Evolutionary conservation across 1,140 invertebrate species (phyloP), one percentile per base, ranked within the genome.

Genomic region (Penaeus chinensis): DNA sequence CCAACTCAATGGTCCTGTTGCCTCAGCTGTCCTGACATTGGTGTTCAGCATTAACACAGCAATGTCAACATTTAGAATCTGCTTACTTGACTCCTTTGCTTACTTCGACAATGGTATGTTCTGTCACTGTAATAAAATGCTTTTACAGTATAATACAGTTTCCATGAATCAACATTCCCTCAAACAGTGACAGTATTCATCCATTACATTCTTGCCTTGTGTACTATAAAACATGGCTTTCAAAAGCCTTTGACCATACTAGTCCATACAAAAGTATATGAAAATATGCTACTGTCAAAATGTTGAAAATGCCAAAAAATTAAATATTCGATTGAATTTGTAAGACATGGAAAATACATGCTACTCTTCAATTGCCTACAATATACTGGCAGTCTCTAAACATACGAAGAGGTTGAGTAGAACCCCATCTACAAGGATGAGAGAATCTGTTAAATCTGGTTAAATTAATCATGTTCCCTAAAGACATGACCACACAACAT

Each of bases 231-330:
- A 86, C 84, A 86, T 81, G 65, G 76, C 79, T 86, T 77, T 77
- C 84, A 86, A 86, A 86, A 81, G 84, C 84, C 84, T 80, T 27
- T 32, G 77, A 79, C 63, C 84, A 69, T 83, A 79, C 76, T 80
- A 63, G 77, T 65, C 84, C 42, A 86, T 86, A 86, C 84, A 86
- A 86, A 86, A 86, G 84, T 86, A 86, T 86, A 86, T 86, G 84
- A 86, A 86, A 86, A 86, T 86, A 86, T 78, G 71, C 84, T 86
- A 86, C 81, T 83, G 84, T 78, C 84, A 86, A 80, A 86, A 81
- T 86, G 81, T 86, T 77, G 79, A 80, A 66, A 86, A 71, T 86
- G 77, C 84, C 84, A 86, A 86, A 86, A 84, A 86, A 86, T 80
- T 71, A 86, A 86, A 86, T 47, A 79, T 86, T 86, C 77, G 20